Evolutionary conservation across 1,140 invertebrate genomes (phyloP).

Genomic region (Bombus affinis): DNA sequence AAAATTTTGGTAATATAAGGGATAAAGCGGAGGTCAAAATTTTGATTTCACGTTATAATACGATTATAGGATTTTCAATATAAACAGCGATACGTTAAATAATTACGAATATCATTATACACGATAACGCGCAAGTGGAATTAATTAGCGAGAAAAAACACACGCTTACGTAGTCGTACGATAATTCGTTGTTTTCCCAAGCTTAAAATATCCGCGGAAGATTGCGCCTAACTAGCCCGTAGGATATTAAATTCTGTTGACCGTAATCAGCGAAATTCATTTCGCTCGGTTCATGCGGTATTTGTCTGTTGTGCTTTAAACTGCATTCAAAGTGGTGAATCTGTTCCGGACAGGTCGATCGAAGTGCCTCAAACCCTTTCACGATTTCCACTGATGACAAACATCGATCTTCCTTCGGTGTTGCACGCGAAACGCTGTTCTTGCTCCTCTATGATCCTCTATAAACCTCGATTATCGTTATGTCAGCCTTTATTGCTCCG

Average conservation of each 20-base stretch:
- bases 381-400: conserved; percentile 34
- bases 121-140: neutral
- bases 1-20: neutral
- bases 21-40: neutral
- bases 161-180: neutral
- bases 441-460: neutral
- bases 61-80: neutral
- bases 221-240: conserved; percentile 2
- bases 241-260: conserved; percentile 28
- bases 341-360: conserved; percentile 30
- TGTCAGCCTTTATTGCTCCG: neutral
- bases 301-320: conserved; percentile 28
- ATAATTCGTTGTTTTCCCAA: neutral
- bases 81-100: neutral
- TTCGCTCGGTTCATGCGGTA: conserved; percentile 24
- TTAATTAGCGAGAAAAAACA: neutral
- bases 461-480: conserved; percentile 12
- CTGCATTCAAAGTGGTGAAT: conserved; percentile 35
- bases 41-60: neutral
- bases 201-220: conserved; percentile 27
- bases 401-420: conserved; percentile 25
- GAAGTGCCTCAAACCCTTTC: conserved; percentile 27
- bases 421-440: conserved; percentile 17
- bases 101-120: neutral
- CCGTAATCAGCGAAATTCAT: conserved; percentile 37